These are phyloP conservation scores for Entomobrya multifasciata DNA, from an alignment of 2,888 invertebrate genomes.

Conservation along the genomic window DNA sequence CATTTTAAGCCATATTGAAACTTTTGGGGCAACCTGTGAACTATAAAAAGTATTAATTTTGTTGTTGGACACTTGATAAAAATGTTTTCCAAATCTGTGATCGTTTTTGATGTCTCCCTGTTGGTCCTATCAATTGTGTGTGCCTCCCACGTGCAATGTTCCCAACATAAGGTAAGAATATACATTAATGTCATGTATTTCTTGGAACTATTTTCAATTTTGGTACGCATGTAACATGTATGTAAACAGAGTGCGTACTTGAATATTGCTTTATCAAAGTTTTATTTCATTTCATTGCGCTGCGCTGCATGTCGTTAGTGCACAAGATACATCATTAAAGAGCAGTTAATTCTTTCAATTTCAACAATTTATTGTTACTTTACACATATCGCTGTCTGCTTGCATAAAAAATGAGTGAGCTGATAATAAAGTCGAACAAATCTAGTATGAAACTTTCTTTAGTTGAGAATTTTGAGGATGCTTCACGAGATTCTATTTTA, in stretches of 20 bases:
- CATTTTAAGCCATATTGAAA: no score
- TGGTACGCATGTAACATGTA: no score
- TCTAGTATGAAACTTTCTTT: constrained; percentile 52
- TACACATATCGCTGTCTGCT: no score
- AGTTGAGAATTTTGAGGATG: constrained; percentile 39
- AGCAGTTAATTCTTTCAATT: no score
- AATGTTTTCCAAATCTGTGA: constrained; percentile 2
- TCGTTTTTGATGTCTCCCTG: neutral
- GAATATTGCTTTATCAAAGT: no score
- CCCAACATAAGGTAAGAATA: constrained; percentile 45
- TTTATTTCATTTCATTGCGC: no score
- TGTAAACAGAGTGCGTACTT: no score
- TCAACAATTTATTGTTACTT: no score
- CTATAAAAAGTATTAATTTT: no score
- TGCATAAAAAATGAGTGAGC: neutral
- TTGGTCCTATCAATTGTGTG: constrained; percentile 15
- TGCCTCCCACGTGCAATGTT: constrained; percentile 53
- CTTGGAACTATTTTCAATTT: no score
- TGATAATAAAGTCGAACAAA: constrained; percentile 34
- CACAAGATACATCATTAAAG: no score
- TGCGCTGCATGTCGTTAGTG: neutral
- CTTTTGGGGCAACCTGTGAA: constrained; percentile 3
- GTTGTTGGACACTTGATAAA: no score
- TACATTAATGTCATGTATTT: neutral
- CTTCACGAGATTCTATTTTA: constrained; percentile 26